Conservation (phyloP, 1,140 invertebrate species). For the Sycophaga agraensis region DNA sequence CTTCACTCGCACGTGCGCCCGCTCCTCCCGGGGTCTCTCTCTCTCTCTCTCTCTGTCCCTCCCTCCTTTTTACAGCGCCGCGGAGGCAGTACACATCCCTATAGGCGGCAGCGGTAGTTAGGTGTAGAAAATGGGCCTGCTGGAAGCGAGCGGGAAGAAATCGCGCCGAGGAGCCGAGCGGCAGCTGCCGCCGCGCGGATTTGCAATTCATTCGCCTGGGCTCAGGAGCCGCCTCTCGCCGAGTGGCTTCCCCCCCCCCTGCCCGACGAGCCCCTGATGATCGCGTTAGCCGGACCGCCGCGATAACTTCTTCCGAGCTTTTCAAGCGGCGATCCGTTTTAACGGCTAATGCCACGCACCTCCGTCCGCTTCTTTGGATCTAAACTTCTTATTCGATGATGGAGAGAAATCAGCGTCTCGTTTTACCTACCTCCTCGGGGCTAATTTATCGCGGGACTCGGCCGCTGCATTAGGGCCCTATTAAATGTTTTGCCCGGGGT, state of each 20-base stretch:
- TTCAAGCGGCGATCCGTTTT: not conserved
- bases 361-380: too few species aligned
- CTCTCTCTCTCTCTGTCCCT: not conserved
- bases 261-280: not conserved
- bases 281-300: not conserved
- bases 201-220: constrained; percentile 43
- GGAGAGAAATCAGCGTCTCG: too few species aligned
- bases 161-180: constrained; percentile 12
- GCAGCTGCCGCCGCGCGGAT: constrained; percentile 45
- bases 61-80: constrained; percentile 6
- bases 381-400: too few species aligned
- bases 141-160: not conserved
- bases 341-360: too few species aligned
- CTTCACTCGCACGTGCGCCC: too few species aligned
- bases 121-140: not conserved
- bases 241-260: not conserved
- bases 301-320: too few species aligned
- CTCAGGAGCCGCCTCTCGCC: constrained; percentile 2
- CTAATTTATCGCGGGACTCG: too few species aligned
- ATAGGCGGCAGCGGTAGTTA: not conserved
- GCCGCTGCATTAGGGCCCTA: too few species aligned
- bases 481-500: too few species aligned
- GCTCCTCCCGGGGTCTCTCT: not conserved
- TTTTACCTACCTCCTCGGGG: too few species aligned
- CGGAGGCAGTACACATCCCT: not conserved